Conservation (phyloP, 2,113 vertebrate species). For the Prietella phreatophila region DNA sequence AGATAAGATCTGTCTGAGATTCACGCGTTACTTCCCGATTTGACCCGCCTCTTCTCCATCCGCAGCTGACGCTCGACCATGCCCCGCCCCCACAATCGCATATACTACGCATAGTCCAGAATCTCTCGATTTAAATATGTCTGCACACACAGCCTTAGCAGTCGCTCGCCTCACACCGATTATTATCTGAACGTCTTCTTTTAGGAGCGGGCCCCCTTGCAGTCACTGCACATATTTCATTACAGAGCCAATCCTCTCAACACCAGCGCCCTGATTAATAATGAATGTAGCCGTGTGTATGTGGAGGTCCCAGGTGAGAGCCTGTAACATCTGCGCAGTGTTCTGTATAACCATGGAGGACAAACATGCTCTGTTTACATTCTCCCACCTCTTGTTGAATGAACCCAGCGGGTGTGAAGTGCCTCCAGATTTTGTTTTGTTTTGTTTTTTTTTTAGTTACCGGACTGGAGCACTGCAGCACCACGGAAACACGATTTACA, state of each 20-base stretch:
- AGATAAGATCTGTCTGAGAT: too few relatives aligned
- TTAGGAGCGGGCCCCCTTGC: not conserved
- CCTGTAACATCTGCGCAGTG: constrained; percentile 23
- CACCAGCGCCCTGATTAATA: constrained; percentile 46
- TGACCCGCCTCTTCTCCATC: too few relatives aligned
- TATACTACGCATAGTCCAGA: too few relatives aligned
- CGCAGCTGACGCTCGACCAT: too few relatives aligned
- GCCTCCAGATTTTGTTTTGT: constrained; percentile 14
- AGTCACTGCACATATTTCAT: constrained; percentile 19
- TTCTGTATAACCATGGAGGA: constrained; percentile 20
- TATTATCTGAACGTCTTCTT: not conserved
- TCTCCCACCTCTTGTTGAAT: constrained; percentile 4
- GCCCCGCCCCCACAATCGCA: too few relatives aligned
- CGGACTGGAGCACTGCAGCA: too few relatives aligned
- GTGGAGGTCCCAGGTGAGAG: not conserved
- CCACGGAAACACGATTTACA: not conserved
- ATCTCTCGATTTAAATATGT: too few relatives aligned
- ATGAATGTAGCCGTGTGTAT: constrained; percentile 27
- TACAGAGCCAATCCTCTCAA: constrained; percentile 23
- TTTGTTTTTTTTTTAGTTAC: not conserved
- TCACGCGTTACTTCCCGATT: too few relatives aligned
- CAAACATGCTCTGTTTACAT: constrained; percentile 27
- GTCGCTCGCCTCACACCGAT: constrained; percentile 8
- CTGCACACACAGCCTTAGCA: not conserved
- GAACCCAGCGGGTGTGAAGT: constrained; percentile 12